These are phyloP conservation scores for Sinonovacula constricta DNA, from an alignment of 1,140 invertebrate genomes.

Conservation along the genomic window DNA sequence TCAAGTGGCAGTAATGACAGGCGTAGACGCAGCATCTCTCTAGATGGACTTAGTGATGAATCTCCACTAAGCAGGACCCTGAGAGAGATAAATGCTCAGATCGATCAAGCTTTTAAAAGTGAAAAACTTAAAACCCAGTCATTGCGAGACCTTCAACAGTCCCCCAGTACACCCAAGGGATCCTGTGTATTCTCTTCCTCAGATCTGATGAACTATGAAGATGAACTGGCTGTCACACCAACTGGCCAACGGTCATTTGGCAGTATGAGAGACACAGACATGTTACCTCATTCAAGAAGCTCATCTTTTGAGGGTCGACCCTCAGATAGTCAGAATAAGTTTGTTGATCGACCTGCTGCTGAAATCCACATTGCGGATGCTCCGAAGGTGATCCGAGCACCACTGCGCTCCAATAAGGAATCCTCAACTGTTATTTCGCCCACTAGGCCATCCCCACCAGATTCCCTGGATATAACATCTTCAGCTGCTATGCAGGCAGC, in stretches of 20 bases:
- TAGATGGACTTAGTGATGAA: slow-evolving; percentile 69
- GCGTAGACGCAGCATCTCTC: slow-evolving; percentile 66
- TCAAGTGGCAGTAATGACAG: slow-evolving; percentile 13
- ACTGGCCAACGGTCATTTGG: slow-evolving; percentile 51
- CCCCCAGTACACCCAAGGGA: slow-evolving; percentile 34
- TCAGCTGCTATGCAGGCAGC: slow-evolving; percentile 11
- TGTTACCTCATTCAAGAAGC: background rate
- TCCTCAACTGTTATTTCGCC: background rate
- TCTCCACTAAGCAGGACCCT: slow-evolving; percentile 68
- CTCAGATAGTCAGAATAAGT: slow-evolving; percentile 20
- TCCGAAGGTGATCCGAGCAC: slow-evolving; percentile 55
- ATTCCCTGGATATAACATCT: slow-evolving; percentile 37
- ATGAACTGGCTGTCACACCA: slow-evolving; percentile 42
- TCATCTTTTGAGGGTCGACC: background rate
- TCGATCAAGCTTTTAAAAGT: slow-evolving; percentile 69
- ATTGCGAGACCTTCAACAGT: slow-evolving; percentile 43
- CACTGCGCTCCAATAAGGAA: slow-evolving; percentile 25
- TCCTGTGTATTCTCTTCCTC: slow-evolving; percentile 8
- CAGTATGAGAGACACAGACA: slow-evolving; percentile 45
- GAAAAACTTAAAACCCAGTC: slow-evolving; percentile 53
- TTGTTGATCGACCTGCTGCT: slow-evolving; percentile 56
- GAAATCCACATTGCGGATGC: slow-evolving; percentile 62
- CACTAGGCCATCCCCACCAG: slow-evolving; percentile 37
- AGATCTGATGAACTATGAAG: slow-evolving; percentile 40
- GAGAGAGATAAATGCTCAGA: slow-evolving; percentile 71